These are phyloP conservation scores for Chrysomela aeneicollis DNA, from an alignment of 2,888 invertebrate genomes.

Conservation along the genomic window DNA sequence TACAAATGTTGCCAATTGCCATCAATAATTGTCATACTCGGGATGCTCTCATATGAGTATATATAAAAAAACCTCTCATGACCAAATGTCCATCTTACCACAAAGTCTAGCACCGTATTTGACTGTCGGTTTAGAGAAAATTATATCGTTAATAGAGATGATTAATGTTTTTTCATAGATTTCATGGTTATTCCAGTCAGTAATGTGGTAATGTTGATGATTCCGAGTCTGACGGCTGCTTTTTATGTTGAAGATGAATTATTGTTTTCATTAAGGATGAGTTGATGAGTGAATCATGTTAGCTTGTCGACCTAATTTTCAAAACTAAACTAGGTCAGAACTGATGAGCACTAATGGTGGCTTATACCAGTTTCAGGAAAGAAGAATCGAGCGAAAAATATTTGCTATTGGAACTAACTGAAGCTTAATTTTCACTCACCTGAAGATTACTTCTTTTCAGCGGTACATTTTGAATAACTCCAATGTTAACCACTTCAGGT, in stretches of 20 bases:
- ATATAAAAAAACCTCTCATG: too few species aligned
- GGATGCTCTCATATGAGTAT: too few species aligned
- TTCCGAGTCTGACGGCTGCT: not conserved
- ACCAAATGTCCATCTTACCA: not conserved
- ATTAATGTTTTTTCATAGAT: slow-evolving; percentile 13
- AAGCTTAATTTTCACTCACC: too few species aligned
- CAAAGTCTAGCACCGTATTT: slow-evolving; percentile 16
- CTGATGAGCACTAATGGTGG: not conserved
- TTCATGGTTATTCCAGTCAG: slow-evolving; percentile 13
- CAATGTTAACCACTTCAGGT: too few species aligned
- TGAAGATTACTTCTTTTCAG: too few species aligned
- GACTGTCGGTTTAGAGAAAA: slow-evolving; percentile 10
- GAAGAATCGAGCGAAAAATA: too few species aligned
- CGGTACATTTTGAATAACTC: too few species aligned
- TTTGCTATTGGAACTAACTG: too few species aligned
- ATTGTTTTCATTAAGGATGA: not conserved
- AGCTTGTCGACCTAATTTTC: not conserved
- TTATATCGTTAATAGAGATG: slow-evolving; percentile 9
- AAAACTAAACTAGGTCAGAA: not conserved
- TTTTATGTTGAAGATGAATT: not conserved
- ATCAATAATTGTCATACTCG: too few species aligned
- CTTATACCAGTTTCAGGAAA: too few species aligned
- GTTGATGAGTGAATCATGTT: not conserved
- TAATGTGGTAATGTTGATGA: slow-evolving; percentile 3
- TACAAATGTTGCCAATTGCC: too few species aligned